Conservation (phyloP, 2,888 invertebrate species). For the Metellina segmentata region DNA sequence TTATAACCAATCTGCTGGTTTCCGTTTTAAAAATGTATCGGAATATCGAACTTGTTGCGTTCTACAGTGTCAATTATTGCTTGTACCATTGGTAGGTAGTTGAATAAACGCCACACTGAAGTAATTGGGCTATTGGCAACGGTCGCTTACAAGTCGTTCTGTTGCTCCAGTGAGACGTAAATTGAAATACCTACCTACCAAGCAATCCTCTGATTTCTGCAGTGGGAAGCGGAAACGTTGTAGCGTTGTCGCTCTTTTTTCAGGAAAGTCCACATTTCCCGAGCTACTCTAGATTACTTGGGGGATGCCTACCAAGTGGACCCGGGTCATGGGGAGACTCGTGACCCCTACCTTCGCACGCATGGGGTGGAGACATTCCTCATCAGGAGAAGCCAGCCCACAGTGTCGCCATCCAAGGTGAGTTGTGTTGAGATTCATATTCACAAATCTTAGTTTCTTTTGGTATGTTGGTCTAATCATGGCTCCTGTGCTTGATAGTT, state of each 20-base stretch:
- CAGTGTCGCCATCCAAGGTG: constrained; percentile 81
- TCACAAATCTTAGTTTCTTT: too few relatives aligned
- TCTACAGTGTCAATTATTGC: too few relatives aligned
- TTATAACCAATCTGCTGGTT: too few relatives aligned
- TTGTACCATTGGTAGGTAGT: too few relatives aligned
- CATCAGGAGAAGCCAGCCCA: constrained; percentile 90
- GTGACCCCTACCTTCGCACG: constrained; percentile 90
- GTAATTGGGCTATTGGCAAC: not conserved
- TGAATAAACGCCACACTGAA: too few relatives aligned
- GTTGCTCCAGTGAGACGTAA: too few relatives aligned
- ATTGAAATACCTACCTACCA: not conserved
- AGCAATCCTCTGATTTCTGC: not conserved
- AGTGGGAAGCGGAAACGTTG: not conserved
- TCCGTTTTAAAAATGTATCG: too few relatives aligned
- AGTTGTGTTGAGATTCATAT: not conserved
- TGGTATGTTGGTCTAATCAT: too few relatives aligned
- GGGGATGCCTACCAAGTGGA: constrained; percentile 96
- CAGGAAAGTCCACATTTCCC: constrained; percentile 97
- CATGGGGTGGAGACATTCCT: constrained; percentile 93
- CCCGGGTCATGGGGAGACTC: constrained; percentile 91
- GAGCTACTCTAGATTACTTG: constrained; percentile 91
- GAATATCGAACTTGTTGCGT: too few relatives aligned
- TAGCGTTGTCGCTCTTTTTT: not conserved
- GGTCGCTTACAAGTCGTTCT: too few relatives aligned
- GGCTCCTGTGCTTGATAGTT: too few relatives aligned